Conservation (phyloP, 2,888 invertebrate species). For the Tortrix viridana region DNA sequence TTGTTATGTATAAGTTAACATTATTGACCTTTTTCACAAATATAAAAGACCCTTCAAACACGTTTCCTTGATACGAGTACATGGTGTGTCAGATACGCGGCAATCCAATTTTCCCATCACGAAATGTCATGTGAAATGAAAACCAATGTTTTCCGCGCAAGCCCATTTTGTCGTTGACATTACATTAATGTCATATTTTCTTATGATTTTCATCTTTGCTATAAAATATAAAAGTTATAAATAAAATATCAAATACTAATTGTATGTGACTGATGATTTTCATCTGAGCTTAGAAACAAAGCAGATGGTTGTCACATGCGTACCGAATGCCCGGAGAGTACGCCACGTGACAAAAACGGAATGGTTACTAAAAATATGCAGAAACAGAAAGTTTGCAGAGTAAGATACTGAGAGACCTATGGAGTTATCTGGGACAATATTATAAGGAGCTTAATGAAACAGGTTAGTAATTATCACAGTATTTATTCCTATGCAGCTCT, state of each 20-base stretch:
- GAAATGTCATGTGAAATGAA: conserved; percentile 57
- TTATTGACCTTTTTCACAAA: neutral
- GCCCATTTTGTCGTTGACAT: conserved; percentile 3
- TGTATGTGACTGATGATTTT: no score
- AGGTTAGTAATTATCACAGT: no score
- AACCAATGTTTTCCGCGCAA: conserved; percentile 18
- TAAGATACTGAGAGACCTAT: no score
- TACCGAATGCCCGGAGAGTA: no score
- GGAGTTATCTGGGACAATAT: no score
- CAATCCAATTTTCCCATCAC: conserved; percentile 60
- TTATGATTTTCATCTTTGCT: conserved; percentile 1
- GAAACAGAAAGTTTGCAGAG: no score
- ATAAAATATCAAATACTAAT: neutral
- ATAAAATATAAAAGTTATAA: neutral
- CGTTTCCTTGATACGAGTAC: conserved; percentile 1
- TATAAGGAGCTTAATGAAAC: no score
- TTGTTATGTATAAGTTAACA: neutral
- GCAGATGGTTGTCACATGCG: no score
- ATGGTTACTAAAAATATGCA: no score
- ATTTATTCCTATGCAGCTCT: no score
- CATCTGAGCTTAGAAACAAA: no score
- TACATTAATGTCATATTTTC: neutral
- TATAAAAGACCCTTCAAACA: neutral
- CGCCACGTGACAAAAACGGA: no score
- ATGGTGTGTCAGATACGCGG: conserved; percentile 18